Evolutionary conservation across 2,113 vertebrate genomes (phyloP).

Genomic region (Herpailurus yagouaroundi): DNA sequence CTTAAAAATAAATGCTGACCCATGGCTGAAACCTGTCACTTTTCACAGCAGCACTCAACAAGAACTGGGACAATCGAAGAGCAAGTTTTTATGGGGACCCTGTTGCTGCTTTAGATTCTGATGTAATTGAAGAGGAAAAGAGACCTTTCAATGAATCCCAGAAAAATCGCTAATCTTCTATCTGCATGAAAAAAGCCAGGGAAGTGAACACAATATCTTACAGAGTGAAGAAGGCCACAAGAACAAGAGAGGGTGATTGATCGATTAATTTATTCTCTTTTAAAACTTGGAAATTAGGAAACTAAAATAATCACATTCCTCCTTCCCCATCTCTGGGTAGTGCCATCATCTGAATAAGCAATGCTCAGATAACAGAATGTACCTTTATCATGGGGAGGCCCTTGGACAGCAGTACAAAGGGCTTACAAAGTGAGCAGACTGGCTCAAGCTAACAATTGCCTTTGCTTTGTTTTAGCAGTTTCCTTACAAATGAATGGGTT

Average conservation of each 20-base stretch:
- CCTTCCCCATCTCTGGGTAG: slow-evolving; percentile 85
- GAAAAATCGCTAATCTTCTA: slow-evolving; percentile 80
- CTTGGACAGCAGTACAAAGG: slow-evolving; percentile 68
- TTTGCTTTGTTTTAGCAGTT: slow-evolving; percentile 80
- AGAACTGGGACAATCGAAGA: slow-evolving; percentile 90
- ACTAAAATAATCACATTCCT: slow-evolving; percentile 78
- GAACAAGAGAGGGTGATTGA: slow-evolving; percentile 84
- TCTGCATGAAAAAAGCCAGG: slow-evolving; percentile 84
- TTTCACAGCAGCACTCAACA: slow-evolving; percentile 92
- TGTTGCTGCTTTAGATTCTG: slow-evolving; percentile 94
- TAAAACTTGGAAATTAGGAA: slow-evolving; percentile 80
- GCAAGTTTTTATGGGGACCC: slow-evolving; percentile 91
- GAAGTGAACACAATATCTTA: slow-evolving; percentile 85
- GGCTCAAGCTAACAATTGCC: slow-evolving; percentile 70
- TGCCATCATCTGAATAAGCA: slow-evolving; percentile 75
- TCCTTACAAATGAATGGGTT: slow-evolving; percentile 79
- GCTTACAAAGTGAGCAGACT: slow-evolving; percentile 81
- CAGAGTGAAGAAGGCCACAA: slow-evolving; percentile 91
- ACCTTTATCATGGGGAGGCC: slow-evolving; percentile 69
- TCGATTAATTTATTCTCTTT: slow-evolving; percentile 72
- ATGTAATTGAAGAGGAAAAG: slow-evolving; percentile 83
- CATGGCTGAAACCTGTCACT: slow-evolving; percentile 92
- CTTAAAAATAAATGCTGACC: slow-evolving; percentile 87
- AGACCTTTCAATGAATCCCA: slow-evolving; percentile 81
- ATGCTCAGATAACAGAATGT: slow-evolving; percentile 68